Evolutionary conservation across 2,797 vertebrate species (phyloP).

Genomic region (Phaenicophaeus curvirostris): DNA sequence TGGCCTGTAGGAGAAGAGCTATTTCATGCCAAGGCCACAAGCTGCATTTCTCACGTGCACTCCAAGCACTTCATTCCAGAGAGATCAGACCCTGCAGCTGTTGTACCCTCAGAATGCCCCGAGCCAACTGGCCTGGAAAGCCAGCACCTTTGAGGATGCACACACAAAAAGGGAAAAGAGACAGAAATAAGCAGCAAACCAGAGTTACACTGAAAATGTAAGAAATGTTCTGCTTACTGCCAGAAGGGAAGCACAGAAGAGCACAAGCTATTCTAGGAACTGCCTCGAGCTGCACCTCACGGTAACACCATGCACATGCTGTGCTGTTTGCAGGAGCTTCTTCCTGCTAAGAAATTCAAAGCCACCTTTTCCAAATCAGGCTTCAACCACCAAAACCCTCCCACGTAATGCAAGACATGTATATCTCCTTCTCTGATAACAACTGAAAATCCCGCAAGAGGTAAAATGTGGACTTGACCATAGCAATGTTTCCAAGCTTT

Average conservation of each 20-base stretch:
- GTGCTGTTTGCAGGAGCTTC: neutral
- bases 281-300: neutral
- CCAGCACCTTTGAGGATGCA: neutral
- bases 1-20: neutral
- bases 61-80: constrained; percentile 13
- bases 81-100: constrained; percentile 31
- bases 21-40: neutral
- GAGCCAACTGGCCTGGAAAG: neutral
- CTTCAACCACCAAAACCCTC: neutral
- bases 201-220: neutral
- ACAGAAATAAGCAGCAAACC: neutral
- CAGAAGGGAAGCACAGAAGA: neutral
- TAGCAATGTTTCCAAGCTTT: neutral
- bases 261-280: neutral
- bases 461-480: neutral
- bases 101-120: neutral
- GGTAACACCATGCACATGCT: fast-evolving
- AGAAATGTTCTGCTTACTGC: neutral
- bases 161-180: neutral
- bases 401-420: neutral
- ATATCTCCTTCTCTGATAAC: neutral
- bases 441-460: neutral
- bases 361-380: neutral
- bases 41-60: neutral
- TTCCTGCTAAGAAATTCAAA: neutral